A percentile compares a stretch with the other conserved stretches of the same genome.
These are phyloP conservation scores for Dascillus cervinus DNA, from an alignment of 2,888 invertebrate species.

Conservation along the genomic window DNA sequence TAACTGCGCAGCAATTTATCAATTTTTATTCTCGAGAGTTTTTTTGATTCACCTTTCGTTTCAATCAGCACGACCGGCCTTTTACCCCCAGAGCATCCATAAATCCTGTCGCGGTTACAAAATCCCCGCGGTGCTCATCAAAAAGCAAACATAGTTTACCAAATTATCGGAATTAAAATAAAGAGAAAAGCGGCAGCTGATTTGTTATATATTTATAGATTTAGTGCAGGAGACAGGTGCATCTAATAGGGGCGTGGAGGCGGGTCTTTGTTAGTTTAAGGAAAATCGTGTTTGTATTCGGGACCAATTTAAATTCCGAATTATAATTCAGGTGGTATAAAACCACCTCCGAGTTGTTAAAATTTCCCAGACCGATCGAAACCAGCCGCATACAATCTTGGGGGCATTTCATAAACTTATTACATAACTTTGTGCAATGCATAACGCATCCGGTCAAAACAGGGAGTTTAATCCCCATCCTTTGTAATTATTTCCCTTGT, in stretches of 20 bases:
- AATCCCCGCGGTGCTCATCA: conserved; percentile 1
- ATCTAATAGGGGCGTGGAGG: conserved; percentile 23
- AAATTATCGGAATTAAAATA: conserved; percentile 6
- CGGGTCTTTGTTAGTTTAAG: conserved; percentile 33
- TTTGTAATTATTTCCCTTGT: conserved; percentile 20
- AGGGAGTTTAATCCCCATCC: conserved; percentile 14
- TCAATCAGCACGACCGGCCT: background rate
- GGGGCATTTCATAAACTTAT: no score
- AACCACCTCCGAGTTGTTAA: no score
- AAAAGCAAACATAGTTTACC: background rate
- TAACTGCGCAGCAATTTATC: no score
- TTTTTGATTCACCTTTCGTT: no score
- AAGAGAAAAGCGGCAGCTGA: conserved; percentile 31
- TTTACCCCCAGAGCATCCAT: background rate
- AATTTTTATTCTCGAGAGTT: no score
- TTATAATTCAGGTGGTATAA: conserved; percentile 28
- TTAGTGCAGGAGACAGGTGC: conserved; percentile 38
- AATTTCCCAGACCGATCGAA: no score
- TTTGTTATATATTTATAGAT: conserved; percentile 29
- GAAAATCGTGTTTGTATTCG: conserved; percentile 36
- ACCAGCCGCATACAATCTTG: no score
- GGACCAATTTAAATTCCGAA: conserved; percentile 30
- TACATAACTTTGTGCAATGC: no score
- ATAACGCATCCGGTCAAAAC: conserved; percentile 17
- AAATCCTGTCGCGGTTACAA: background rate